Base-by-base conservation (phyloP, 2,888 invertebrate species). In the Euspilapteryx auroguttella region DNA sequence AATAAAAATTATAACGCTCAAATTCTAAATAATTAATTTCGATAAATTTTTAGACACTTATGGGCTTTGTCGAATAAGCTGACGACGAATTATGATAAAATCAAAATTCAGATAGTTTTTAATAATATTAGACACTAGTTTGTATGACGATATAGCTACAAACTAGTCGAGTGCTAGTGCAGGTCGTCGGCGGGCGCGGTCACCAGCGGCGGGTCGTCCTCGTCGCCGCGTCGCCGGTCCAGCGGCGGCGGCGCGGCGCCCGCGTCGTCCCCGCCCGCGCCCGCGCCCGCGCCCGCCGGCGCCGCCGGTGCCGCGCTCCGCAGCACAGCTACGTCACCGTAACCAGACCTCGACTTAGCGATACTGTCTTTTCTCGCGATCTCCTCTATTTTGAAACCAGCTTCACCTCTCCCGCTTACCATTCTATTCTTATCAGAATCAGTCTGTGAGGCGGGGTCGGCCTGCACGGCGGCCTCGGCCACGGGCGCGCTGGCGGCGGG, bases 221-320 rank as follows among this genome's bases (percentile, higher is more conserved):
- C 47, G 22, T 43, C 42, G 29, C 41, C 55, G 44, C 73, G 64
- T 65, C 73, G 53, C 32, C 71, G 69, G 36, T 75, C 73, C 32
- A 73, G 44, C 24, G 56, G 57, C 1, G 55, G 48, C 23, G 51
- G 45, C 35, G 53, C 48, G 22, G 44, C 43, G 11, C 12, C 21
- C 14, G n/a, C 25, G 20, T 2, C 17, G 10, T 9, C 17, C 4
- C 15, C 11, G n/a, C 17, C 14, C n/a, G 11, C 14, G 8, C n/a
- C 12, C 5, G 9, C 17, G n/a, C 17, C 12, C 15, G 14, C 8
- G 9, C 14, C 13, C 12, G 9, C 24, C 13, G 3, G 7, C 24
- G 10, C 12, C 3, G 11, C 9, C 14, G n/a, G 9, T 20, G 9
- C n/a, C 9, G 9, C 4, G 21, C n/a, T n/a, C 21, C 8, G 21